These are phyloP conservation scores for Lordiphosa andalusiaca DNA, from an alignment of 2,888 invertebrate genomes.

Conservation along the genomic window DNA sequence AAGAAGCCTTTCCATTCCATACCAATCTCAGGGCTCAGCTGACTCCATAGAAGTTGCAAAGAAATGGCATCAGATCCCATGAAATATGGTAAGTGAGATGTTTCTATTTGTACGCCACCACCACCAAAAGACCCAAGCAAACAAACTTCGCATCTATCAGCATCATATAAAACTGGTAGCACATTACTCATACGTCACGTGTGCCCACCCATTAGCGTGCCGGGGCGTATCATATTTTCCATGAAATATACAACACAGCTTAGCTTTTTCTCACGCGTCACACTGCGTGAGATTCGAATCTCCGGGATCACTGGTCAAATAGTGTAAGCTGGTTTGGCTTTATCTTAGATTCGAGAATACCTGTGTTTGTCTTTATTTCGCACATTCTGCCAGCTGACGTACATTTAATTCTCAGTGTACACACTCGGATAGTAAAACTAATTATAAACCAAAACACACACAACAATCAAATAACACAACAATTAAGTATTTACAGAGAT, in stretches of 20 bases:
- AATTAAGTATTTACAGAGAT: conserved; percentile 38
- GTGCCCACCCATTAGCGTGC: background rate
- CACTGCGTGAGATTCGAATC: conserved; percentile 2
- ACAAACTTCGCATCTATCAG: no score
- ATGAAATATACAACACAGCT: background rate
- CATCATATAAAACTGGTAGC: background rate
- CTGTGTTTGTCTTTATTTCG: conserved; percentile 22
- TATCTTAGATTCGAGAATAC: conserved; percentile 2
- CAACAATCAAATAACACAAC: conserved; percentile 23
- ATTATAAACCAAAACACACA: conserved; percentile 7
- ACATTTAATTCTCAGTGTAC: background rate
- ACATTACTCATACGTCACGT: conserved; percentile 36
- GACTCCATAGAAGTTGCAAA: no score
- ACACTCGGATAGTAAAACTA: conserved; percentile 1
- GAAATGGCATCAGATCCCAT: no score
- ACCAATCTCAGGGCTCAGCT: no score
- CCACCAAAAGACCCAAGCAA: no score
- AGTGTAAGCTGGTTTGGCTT: background rate
- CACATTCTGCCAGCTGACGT: background rate
- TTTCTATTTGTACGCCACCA: no score
- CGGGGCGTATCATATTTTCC: background rate
- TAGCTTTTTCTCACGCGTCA: conserved; percentile 4
- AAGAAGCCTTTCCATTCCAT: no score
- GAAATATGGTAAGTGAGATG: no score
- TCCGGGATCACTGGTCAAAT: background rate